Conservation (phyloP, 2,888 invertebrate genomes). For the Erebia aethiops region DNA sequence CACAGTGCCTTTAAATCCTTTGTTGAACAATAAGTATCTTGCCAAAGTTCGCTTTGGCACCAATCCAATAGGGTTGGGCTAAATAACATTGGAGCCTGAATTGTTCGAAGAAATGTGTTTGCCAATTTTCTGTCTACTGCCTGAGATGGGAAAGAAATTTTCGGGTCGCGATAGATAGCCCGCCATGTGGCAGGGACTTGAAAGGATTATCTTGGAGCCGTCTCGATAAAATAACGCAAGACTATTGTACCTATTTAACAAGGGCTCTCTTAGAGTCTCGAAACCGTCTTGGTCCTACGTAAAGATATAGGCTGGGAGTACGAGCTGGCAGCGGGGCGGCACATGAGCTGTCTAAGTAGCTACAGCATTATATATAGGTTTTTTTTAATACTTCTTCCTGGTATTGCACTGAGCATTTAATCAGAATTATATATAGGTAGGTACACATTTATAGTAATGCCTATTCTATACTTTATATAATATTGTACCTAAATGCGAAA, state of each 20-base stretch:
- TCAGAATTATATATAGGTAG: no score
- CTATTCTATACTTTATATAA: no score
- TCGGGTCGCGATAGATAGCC: conserved; percentile 5
- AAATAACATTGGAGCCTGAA: conserved; percentile 38
- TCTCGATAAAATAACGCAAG: not conserved
- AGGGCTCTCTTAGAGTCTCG: no score
- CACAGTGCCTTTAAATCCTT: conserved; percentile 27
- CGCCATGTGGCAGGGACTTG: conserved; percentile 11
- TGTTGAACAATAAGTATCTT: conserved; percentile 33
- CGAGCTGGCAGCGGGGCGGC: no score
- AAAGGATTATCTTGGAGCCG: conserved; percentile 7
- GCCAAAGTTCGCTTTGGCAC: conserved; percentile 42
- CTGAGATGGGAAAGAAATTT: conserved; percentile 24
- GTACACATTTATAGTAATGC: no score
- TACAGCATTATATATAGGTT: no score
- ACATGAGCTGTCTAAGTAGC: no score
- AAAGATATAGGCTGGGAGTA: no score
- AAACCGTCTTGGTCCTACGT: no score
- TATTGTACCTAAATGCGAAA: no score
- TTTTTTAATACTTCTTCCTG: no score
- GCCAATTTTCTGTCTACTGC: conserved; percentile 39
- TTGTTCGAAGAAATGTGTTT: conserved; percentile 25
- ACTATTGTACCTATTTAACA: not conserved
- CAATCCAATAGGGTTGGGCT: conserved; percentile 36
- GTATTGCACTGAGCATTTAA: no score